Base-by-base conservation (phyloP, 2,113 vertebrate genomes). In the Heterotis niloticus region DNA sequence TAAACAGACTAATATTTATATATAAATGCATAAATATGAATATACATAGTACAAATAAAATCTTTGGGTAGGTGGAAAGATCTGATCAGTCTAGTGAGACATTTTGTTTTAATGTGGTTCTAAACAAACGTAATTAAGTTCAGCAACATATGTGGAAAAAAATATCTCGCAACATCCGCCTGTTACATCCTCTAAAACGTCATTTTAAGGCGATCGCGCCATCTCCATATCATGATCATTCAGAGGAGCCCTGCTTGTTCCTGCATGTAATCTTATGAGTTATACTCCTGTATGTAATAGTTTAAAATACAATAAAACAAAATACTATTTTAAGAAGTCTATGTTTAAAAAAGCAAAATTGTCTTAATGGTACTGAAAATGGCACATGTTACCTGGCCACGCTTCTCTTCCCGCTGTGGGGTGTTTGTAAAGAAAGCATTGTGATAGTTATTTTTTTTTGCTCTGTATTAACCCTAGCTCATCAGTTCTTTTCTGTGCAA, bases 181-280 rank as follows among this genome's bases (percentile, higher is more conserved):
- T 68, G 68, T 83, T 85, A 77, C 78, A 80, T 83, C 87, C 80
- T 83, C 60, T 79, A 52, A 66, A 75, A 65, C 76, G 24, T 66
- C 76, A 59, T 81, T 81, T 67, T 81, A 24, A 79, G 73, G 76
- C 75, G 72, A 82, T 79, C 75, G 44, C 72, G 78, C 79, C 79
- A 24, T 81, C 78, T 75, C 78, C 76, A 59, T 64, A 77, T 65
- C 86, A 83, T 85, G 84, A 89, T 87, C 89, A 86, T 91, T 90
- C 84, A 90, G 89, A 82, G 88, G 86, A 89, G 92, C 91, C 92
- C 92, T 88, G 94, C 94, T 94, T 93, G 91, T 94, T 92, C 89
- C 89, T 95, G 95, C 95, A 96, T 96, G 95, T 92, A 90, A 89
- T 85, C 86, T 87, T 88, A 87, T 75, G 82, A 82, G 84, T 90